Evolutionary conservation across 2,113 vertebrate species (phyloP).

Genomic region (Corapipo altera): DNA sequence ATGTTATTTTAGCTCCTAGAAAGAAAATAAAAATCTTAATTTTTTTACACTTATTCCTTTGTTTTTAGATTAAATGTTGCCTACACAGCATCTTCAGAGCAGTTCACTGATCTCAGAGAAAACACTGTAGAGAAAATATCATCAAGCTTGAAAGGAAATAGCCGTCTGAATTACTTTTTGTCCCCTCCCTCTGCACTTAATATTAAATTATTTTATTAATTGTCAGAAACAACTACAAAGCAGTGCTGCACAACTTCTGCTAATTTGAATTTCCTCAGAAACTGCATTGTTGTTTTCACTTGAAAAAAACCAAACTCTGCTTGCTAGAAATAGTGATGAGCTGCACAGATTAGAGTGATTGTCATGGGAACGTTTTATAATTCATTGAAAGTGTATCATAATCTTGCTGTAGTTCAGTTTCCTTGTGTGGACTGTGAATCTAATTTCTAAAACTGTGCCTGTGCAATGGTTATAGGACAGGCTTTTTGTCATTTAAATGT

Average conservation of each 20-base stretch:
- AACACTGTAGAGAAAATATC: background rate
- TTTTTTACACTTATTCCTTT: background rate
- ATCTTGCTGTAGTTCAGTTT: background rate
- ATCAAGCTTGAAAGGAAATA: background rate
- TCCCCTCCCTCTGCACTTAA: background rate
- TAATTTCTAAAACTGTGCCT: too few relatives aligned
- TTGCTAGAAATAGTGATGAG: background rate
- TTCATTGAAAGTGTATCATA: background rate
- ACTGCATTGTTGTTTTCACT: background rate
- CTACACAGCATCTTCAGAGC: background rate
- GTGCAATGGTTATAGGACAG: too few relatives aligned
- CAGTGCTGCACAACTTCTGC: background rate
- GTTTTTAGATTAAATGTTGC: background rate
- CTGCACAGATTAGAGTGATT: background rate
- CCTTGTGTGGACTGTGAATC: background rate
- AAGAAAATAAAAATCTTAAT: fast-evolving
- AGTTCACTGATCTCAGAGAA: background rate
- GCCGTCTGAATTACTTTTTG: background rate
- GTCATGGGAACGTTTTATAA: background rate
- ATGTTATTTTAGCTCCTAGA: background rate
- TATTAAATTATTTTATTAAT: background rate
- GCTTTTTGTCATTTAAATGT: too few relatives aligned
- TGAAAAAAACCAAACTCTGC: background rate
- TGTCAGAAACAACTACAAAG: background rate
- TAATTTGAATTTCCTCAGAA: background rate